Conservation (phyloP, 2,888 invertebrate genomes). For the Parochlus steinenii region DNA sequence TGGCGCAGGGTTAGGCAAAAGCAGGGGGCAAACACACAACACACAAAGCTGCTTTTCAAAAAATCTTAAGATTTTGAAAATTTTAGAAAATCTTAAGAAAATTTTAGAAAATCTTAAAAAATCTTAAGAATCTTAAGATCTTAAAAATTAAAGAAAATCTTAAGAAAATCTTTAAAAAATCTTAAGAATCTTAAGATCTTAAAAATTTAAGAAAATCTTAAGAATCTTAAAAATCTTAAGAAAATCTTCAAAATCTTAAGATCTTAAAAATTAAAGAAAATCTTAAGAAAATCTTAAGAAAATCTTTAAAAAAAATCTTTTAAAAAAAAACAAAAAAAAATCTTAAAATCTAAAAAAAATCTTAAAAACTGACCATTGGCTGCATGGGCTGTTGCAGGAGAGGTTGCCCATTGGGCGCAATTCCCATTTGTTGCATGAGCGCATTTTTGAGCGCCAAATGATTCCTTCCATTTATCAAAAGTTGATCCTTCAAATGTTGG, state of each 20-base stretch:
- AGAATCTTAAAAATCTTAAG: neutral
- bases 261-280: too few relatives aligned
- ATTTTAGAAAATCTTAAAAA: too few relatives aligned
- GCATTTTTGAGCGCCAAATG: constrained; percentile 98
- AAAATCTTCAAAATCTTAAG: neutral
- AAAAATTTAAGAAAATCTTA: constrained; percentile 1
- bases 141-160: too few relatives aligned
- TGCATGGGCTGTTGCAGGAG: constrained; percentile 87
- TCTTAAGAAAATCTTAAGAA: too few relatives aligned
- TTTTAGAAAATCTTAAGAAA: too few relatives aligned
- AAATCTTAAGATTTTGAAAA: too few relatives aligned
- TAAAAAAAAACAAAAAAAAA: neutral
- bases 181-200: neutral
- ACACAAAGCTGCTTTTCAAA: too few relatives aligned
- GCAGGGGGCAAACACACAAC: too few relatives aligned
- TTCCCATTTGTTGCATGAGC: constrained; percentile 91
- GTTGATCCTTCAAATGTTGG: constrained; percentile 98
- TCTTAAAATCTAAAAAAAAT: neutral
- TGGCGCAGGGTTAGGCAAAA: too few relatives aligned
- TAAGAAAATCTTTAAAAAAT: too few relatives aligned
- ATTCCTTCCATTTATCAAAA: constrained; percentile 98
- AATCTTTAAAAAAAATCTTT: constrained; percentile 5
- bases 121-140: too few relatives aligned
- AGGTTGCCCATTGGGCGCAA: constrained; percentile 68
- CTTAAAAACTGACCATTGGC: constrained; percentile 65